Percentiles rank a stretch among this genome's conserved stretches.
These are phyloP conservation scores for Haemorhous mexicanus DNA, from an alignment of 2,113 vertebrate genomes.

Conservation along the genomic window DNA sequence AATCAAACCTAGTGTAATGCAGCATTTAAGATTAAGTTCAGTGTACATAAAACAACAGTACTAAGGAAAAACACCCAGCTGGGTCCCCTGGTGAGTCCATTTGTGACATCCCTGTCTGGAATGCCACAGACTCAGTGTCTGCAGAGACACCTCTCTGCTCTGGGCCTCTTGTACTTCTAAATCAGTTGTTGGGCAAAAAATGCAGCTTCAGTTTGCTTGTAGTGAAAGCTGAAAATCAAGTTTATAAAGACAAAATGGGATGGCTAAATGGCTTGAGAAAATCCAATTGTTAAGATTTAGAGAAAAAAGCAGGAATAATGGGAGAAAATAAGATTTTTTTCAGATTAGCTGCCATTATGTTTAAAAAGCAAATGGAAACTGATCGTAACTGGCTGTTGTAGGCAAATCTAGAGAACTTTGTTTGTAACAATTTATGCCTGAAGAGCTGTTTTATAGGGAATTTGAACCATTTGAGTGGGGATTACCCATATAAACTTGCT, in stretches of 20 bases:
- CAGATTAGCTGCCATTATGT: not conserved
- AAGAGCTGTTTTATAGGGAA: not conserved
- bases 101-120: not conserved
- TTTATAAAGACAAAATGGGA: conserved; percentile 4
- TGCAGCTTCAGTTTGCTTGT: not conserved
- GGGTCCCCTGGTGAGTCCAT: not conserved
- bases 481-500: not conserved
- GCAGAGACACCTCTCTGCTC: not conserved
- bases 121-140: not conserved
- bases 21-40: not conserved
- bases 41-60: not conserved
- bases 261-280: not conserved
- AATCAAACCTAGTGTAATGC: not conserved
- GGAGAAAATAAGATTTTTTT: not conserved
- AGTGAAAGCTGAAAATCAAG: not conserved
- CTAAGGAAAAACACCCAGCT: not conserved
- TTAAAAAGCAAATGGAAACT: not conserved
- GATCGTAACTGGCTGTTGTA: not conserved
- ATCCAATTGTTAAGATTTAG: not conserved
- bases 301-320: not conserved
- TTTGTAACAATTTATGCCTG: not conserved
- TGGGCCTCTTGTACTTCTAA: not conserved
- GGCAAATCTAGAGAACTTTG: not conserved
- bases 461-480: not conserved
- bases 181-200: not conserved